Evolutionary conservation across 2,797 vertebrate genomes (phyloP).

Genomic region (Melanotaenia parkinsoni): DNA sequence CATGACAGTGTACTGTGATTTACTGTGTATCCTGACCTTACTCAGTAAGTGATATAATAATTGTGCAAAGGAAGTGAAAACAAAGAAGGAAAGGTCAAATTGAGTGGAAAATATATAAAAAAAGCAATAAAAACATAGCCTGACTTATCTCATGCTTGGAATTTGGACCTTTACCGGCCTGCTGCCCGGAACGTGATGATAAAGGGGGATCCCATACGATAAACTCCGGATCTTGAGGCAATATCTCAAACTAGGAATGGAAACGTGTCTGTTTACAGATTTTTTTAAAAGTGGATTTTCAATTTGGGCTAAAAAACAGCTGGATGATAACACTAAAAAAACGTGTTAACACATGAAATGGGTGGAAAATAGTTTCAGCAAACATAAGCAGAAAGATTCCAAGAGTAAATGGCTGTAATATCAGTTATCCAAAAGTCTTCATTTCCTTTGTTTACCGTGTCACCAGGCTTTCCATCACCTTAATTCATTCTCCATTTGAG

Average conservation of each 20-base stretch:
- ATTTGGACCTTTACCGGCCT: too few species aligned
- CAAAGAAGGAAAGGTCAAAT: too few species aligned
- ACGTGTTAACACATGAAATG: background rate
- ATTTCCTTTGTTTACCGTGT: background rate
- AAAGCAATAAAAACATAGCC: too few species aligned
- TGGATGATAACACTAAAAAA: background rate
- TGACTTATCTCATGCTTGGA: too few species aligned
- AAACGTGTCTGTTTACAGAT: background rate
- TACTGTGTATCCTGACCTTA: too few species aligned
- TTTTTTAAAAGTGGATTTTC: background rate
- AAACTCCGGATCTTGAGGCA: background rate
- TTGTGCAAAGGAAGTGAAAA: too few species aligned
- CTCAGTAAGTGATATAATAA: too few species aligned
- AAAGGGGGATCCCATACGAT: too few species aligned
- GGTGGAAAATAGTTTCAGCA: background rate
- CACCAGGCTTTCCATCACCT: background rate
- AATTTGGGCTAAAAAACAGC: background rate
- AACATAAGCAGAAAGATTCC: background rate
- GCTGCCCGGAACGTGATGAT: too few species aligned
- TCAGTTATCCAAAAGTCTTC: background rate
- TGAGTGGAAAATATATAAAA: too few species aligned
- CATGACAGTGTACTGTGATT: too few species aligned
- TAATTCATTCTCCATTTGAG: background rate
- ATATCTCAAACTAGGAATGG: background rate
- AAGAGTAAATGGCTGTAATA: background rate